Base-by-base conservation (phyloP, 2,797 vertebrate genomes). In the Propithecus perrieri region DNA sequence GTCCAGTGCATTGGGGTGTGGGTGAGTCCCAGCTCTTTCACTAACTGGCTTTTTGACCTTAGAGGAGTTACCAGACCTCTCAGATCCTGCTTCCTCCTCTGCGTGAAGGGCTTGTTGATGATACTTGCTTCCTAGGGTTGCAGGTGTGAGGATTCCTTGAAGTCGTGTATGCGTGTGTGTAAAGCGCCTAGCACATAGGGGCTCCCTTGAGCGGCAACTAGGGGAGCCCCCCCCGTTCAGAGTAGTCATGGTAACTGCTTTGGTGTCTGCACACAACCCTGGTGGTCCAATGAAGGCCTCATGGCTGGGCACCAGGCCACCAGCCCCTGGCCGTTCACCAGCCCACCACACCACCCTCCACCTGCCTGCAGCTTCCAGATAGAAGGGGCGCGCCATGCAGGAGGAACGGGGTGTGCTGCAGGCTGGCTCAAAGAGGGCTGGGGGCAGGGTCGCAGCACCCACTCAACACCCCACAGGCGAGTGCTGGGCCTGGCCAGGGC, bases 371-470 rank as follows among this genome's bases (percentile, higher is more conserved):
- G 61, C 41, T 61, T 84, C 94, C 71, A 96, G 93, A 83, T 97
- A 96, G 94, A 97, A 94, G 91, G 55, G 96, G 41, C 92, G 96
- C 18, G 11, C 5, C 22, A 67, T 41, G 4, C 20, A 46, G 74
- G 74, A 46, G 74, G 35, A 63, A 85, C 7, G 14, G 74, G 69
- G 46, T 5, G 14, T 28, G 43, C 90, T n/a, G 41, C 15, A 41
- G 90, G 55, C 79, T 63, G 14, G 88, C 17, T 38, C 74, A 55
- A 5, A 55, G 8, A 33, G 50, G n/a, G 38, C 43, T 46, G 46
- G 78, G 61, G 17, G 3, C 33, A 84, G 95, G 85, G 59, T 76
- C 59, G 10, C 69, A 43, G 65, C 67, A 89, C 93, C 95, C 94
- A 48, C 55, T 1, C 26, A 38, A 26, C 0, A 78, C 76, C 63